Evolutionary conservation across 2,113 vertebrate species (phyloP).

Genomic region (Peromyscus polionotus): DNA sequence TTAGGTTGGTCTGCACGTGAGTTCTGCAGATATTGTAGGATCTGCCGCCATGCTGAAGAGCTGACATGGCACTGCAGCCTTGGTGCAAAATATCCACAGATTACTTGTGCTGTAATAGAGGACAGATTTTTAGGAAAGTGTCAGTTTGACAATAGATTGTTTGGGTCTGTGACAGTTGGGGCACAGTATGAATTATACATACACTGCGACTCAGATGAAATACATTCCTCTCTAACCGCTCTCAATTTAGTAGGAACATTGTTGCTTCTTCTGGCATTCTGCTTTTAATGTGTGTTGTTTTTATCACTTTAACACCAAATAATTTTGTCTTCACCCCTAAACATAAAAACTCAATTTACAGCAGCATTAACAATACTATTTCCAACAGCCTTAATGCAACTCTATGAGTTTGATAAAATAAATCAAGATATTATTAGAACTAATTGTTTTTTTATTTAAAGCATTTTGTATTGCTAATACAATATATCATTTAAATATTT

Average conservation of each 20-base stretch:
- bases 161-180: conserved; percentile 1
- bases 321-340: not conserved
- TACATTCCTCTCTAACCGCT: not conserved
- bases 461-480: not conserved
- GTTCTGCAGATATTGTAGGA: not conserved
- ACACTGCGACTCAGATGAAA: not conserved
- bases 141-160: conserved; percentile 5
- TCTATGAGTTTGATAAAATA: not conserved
- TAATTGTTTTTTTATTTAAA: not conserved
- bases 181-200: not conserved
- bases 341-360: not conserved
- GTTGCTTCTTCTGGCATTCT: not conserved
- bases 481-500: not conserved
- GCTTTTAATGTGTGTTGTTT: not conserved
- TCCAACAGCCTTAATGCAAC: not conserved
- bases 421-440: not conserved
- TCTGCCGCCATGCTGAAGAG: not conserved
- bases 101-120: not conserved
- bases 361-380: not conserved
- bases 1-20: not conserved
- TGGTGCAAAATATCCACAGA: not conserved
- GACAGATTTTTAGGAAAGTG: not conserved
- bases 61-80: not conserved
- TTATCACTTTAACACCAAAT: conserved; percentile 22
- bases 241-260: not conserved